A percentile compares a stretch with the other conserved stretches of the same genome.
Conservation (phyloP, 2,113 vertebrate species). For the Phodopus roborovskii region DNA sequence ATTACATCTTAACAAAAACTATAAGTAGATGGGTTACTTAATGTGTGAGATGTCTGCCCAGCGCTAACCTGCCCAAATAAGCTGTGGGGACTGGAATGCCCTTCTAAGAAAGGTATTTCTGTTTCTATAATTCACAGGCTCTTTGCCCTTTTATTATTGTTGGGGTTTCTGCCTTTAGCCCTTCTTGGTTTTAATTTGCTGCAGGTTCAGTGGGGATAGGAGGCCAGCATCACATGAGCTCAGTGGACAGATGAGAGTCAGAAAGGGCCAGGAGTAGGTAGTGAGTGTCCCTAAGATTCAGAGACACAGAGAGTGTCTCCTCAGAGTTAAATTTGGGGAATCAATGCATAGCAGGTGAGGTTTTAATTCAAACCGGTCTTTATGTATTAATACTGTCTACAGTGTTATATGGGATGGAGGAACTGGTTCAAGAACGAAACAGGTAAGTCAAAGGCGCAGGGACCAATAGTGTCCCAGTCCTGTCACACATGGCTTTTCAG, state of each 20-base stretch:
- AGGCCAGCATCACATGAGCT: background rate
- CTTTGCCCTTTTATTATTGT: background rate
- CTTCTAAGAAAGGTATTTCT: background rate
- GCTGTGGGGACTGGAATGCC: background rate
- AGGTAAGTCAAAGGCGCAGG: background rate
- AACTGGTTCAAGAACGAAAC: background rate
- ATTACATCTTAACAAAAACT: background rate
- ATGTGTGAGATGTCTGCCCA: background rate
- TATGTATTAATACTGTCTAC: background rate
- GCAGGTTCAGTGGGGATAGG: background rate
- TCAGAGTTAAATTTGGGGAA: background rate
- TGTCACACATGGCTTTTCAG: background rate
- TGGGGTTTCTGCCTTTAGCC: background rate
- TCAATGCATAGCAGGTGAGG: background rate
- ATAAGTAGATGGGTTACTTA: background rate
- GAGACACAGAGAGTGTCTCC: background rate
- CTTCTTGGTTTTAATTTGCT: constrained; percentile 18
- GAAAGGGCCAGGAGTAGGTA: background rate
- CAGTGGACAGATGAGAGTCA: background rate
- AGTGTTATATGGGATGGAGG: background rate
- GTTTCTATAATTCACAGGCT: background rate
- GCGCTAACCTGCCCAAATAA: too few species aligned
- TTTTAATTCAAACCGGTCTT: background rate
- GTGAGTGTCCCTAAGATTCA: background rate
- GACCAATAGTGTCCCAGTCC: too few species aligned